Conservation (phyloP, 2,888 invertebrate species). For the Drosophila nr. perissopoda region DNA sequence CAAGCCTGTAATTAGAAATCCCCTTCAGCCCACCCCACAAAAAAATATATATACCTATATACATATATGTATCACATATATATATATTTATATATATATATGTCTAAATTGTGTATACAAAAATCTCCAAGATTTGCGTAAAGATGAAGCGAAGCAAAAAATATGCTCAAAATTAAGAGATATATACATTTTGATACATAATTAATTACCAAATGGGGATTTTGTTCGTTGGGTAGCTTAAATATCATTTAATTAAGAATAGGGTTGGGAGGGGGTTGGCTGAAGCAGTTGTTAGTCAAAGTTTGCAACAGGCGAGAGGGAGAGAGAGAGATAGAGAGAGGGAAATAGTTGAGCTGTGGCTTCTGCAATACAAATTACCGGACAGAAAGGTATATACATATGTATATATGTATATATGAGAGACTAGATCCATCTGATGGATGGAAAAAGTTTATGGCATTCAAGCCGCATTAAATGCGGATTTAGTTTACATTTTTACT, state of each 20-base stretch:
- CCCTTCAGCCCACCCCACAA: not conserved
- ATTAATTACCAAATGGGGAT: constrained; percentile 59
- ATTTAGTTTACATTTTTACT: constrained; percentile 70
- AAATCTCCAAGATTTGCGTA: constrained; percentile 17
- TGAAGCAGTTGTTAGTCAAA: constrained; percentile 10
- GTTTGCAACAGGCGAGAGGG: constrained; percentile 23
- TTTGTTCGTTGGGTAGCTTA: constrained; percentile 40
- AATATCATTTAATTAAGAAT: constrained; percentile 46
- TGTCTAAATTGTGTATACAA: no score
- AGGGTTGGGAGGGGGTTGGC: not conserved
- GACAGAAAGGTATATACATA: constrained; percentile 3
- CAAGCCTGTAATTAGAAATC: constrained; percentile 71
- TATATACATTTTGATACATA: constrained; percentile 59
- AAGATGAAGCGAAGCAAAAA: constrained; percentile 18
- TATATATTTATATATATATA: not conserved
- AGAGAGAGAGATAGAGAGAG: not conserved
- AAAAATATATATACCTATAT: not conserved
- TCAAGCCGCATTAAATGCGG: constrained; percentile 71
- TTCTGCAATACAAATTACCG: constrained; percentile 55
- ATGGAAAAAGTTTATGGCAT: constrained; percentile 39
- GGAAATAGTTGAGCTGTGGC: not conserved
- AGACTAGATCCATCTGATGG: not conserved
- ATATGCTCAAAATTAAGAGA: constrained; percentile 5
- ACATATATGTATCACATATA: no score
- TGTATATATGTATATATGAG: not conserved